Evolutionary conservation across 2,888 invertebrate genomes (phyloP).

Genomic region (Cheiracanthium punctorium): DNA sequence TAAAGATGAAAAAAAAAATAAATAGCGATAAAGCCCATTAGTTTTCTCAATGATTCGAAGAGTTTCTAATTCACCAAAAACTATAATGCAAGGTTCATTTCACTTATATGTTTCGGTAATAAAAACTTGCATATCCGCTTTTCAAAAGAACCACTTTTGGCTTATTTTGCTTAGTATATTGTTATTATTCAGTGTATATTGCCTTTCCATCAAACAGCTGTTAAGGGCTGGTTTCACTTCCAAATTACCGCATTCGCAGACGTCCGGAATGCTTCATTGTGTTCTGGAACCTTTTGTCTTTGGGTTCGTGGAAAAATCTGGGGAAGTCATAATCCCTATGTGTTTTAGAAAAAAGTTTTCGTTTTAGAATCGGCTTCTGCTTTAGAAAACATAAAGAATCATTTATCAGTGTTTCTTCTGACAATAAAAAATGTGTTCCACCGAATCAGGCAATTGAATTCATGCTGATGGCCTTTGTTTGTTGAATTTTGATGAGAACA

Average conservation of each 20-base stretch:
- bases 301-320: background rate
- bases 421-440: no score
- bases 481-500: background rate
- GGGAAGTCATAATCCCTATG: background rate
- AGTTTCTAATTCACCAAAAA: background rate
- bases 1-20: no score
- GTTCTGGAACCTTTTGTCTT: constrained; percentile 8
- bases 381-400: background rate
- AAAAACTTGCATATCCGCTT: no score
- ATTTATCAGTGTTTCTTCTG: background rate
- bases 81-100: background rate
- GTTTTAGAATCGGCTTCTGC: background rate
- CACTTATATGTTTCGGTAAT: background rate
- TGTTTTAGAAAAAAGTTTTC: background rate
- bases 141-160: no score
- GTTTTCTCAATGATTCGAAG: background rate
- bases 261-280: constrained; percentile 31
- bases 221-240: constrained; percentile 9
- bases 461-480: background rate
- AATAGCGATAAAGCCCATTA: no score
- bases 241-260: constrained; percentile 44
- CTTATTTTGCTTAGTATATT: background rate
- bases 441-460: no score
- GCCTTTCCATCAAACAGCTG: constrained; percentile 17
- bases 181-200: background rate